Conservation (phyloP, 1,140 invertebrate species). For the Oryctes rhinoceros region DNA sequence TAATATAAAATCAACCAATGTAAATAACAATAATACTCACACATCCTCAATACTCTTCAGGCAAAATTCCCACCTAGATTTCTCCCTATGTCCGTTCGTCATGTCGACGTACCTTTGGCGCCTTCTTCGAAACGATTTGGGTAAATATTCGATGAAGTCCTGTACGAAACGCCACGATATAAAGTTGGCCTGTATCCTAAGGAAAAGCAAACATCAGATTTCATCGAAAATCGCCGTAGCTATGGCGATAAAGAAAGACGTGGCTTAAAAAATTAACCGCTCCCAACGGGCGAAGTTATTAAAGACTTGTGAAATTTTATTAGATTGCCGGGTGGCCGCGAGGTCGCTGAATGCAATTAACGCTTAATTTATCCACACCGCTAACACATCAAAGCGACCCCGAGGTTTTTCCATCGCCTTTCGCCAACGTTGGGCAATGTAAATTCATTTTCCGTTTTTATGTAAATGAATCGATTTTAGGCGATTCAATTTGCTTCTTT, state of each 20-base stretch:
- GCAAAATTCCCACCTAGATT: slow-evolving; percentile 35
- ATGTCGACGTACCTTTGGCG: neutral
- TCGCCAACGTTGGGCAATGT: neutral
- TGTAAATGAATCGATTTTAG: slow-evolving; percentile 9
- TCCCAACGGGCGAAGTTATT: slow-evolving; percentile 28
- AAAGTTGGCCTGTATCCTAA: slow-evolving; percentile 54
- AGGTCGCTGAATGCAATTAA: slow-evolving; percentile 27
- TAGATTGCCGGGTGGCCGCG: slow-evolving; percentile 4
- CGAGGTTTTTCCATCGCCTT: neutral
- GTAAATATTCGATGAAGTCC: slow-evolving; percentile 52
- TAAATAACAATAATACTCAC: neutral
- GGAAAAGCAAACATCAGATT: neutral
- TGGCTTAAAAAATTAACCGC: neutral
- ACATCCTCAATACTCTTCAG: slow-evolving; percentile 12
- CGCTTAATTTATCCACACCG: slow-evolving; percentile 14
- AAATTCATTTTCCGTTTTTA: slow-evolving; percentile 19
- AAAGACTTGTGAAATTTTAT: slow-evolving; percentile 22
- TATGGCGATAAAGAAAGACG: neutral
- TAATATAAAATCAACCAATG: too few relatives aligned
- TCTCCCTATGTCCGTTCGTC: slow-evolving; percentile 9
- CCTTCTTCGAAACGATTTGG: slow-evolving; percentile 37
- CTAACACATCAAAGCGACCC: neutral
- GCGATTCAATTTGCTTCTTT: neutral
- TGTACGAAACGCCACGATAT: slow-evolving; percentile 54
- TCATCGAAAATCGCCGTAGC: slow-evolving; percentile 18